Conservation (phyloP, 2,888 invertebrate genomes). For the Parnassius mnemosyne region DNA sequence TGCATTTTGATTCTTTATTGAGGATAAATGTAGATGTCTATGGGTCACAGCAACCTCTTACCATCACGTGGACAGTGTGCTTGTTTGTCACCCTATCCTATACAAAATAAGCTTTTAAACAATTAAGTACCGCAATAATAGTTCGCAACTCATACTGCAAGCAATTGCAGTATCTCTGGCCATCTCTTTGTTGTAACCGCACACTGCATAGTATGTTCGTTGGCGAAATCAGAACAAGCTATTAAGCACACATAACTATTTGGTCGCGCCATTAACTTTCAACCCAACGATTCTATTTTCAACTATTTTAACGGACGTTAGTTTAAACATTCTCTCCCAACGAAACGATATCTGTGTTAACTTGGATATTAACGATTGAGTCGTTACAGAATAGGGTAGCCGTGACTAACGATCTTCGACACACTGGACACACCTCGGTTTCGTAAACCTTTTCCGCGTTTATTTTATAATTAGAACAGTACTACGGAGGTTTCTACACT, state of each 20-base stretch:
- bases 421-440: slow-evolving; percentile 3
- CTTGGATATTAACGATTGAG: slow-evolving; percentile 17
- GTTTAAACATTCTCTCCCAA: slow-evolving; percentile 10
- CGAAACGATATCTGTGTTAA: slow-evolving; percentile 5
- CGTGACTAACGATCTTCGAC: slow-evolving; percentile 11
- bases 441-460: slow-evolving; percentile 2
- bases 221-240: neutral
- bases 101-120: neutral
- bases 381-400: slow-evolving; percentile 8
- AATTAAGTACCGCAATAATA: neutral
- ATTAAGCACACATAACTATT: slow-evolving; percentile 1
- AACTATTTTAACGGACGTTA: slow-evolving; percentile 3
- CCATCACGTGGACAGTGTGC: no score
- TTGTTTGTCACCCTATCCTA: no score
- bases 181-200: no score
- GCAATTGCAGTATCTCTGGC: neutral
- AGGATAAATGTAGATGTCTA: no score
- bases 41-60: no score
- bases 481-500: no score
- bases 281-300: slow-evolving; percentile 10
- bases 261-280: neutral
- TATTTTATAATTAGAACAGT: neutral
- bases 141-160: neutral
- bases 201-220: no score
- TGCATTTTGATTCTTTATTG: no score